Percentiles rank a stretch among this genome's conserved stretches.
Conservation (phyloP, 2,888 invertebrate species). For the Thymelicus sylvestris region DNA sequence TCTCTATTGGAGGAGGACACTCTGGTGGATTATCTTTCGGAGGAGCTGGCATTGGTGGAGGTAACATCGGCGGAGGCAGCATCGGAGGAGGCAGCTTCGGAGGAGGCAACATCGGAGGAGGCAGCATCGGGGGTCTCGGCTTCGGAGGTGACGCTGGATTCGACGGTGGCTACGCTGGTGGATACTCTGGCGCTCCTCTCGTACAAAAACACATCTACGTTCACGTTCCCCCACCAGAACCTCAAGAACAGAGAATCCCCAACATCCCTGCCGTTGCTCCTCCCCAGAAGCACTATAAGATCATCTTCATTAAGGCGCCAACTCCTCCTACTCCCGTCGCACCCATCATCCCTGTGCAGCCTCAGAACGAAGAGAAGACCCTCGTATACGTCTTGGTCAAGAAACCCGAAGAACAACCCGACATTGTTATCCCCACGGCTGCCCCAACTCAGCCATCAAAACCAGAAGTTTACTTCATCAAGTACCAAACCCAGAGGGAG, state of each 20-base stretch:
- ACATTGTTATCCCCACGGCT: constrained; percentile 90
- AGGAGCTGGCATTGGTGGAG: constrained; percentile 49
- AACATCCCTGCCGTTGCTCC: constrained; percentile 88
- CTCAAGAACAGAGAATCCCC: constrained; percentile 87
- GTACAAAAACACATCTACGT: constrained; percentile 96
- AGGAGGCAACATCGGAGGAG: constrained; percentile 46
- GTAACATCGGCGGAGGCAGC: constrained; percentile 48
- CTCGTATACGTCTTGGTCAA: constrained; percentile 95
- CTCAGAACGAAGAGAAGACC: constrained; percentile 94
- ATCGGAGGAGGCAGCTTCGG: constrained; percentile 38
- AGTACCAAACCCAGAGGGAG: constrained; percentile 89
- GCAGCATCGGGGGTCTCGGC: constrained; percentile 55
- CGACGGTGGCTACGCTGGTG: constrained; percentile 73
- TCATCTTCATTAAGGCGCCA: constrained; percentile 96
- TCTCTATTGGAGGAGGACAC: constrained; percentile 57
- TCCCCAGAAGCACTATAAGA: constrained; percentile 95
- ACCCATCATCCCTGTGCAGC: constrained; percentile 91
- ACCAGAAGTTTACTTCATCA: constrained; percentile 96
- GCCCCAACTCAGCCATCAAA: constrained; percentile 94
- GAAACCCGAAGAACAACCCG: constrained; percentile 93
- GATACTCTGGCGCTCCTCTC: constrained; percentile 84
- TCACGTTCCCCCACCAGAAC: constrained; percentile 95
- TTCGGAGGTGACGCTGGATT: constrained; percentile 69
- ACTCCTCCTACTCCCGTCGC: constrained; percentile 92
- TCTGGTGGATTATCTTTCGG: constrained; percentile 46